These are phyloP conservation scores for Calephelis virginiensis DNA, from an alignment of 1,140 invertebrate species.

Conservation along the genomic window DNA sequence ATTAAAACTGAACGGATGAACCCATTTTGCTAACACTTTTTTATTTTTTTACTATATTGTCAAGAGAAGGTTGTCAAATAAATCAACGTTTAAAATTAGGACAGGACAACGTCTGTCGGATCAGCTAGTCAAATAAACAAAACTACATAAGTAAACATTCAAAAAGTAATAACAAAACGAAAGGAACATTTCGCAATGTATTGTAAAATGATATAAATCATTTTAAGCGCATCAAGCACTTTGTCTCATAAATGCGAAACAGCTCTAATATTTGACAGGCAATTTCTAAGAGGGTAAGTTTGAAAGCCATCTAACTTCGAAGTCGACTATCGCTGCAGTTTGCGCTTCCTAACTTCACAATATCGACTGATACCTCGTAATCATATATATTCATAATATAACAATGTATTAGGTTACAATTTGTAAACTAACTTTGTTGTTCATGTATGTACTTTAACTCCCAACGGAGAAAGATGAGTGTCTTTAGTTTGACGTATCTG, in stretches of 20 bases:
- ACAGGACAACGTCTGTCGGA: too few relatives aligned
- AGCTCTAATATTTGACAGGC: constrained; percentile 12
- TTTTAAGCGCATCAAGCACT: constrained; percentile 8
- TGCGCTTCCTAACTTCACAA: constrained; percentile 20
- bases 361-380: background rate
- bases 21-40: too few relatives aligned
- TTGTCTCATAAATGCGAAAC: constrained; percentile 12
- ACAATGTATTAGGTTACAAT: constrained; percentile 4
- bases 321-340: constrained; percentile 14
- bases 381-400: background rate
- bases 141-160: too few relatives aligned
- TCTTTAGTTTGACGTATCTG: too few relatives aligned
- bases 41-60: too few relatives aligned
- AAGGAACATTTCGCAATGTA: too few relatives aligned
- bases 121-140: too few relatives aligned
- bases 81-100: too few relatives aligned
- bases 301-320: constrained; percentile 2
- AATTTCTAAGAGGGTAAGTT: constrained; percentile 21
- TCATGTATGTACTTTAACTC: background rate
- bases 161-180: too few relatives aligned
- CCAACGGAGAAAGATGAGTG: too few relatives aligned
- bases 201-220: constrained; percentile 8
- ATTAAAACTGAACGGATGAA: too few relatives aligned
- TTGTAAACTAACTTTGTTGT: background rate
- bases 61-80: too few relatives aligned